These are phyloP conservation scores for Malachius bipustulatus DNA, from an alignment of 2,888 invertebrate species.

Conservation along the genomic window DNA sequence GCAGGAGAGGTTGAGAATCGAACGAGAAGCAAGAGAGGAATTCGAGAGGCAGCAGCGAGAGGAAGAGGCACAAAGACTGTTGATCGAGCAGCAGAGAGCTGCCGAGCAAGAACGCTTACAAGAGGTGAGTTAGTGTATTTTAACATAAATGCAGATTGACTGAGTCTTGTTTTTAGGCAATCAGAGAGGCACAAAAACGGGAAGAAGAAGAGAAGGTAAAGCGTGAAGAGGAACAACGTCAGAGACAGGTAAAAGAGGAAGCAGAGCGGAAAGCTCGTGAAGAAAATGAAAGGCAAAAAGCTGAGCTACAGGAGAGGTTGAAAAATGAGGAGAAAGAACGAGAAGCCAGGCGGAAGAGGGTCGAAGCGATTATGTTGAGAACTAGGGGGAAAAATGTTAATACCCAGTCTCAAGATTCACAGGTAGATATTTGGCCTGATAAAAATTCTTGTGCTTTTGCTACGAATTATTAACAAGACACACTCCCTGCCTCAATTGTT, in stretches of 20 bases:
- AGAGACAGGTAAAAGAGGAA: slow-evolving; percentile 59
- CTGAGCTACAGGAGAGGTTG: slow-evolving; percentile 71
- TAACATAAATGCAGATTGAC: background rate
- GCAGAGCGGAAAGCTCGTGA: slow-evolving; percentile 70
- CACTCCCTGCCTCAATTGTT: too few relatives aligned
- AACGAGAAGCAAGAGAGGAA: slow-evolving; percentile 63
- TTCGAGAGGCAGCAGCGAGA: slow-evolving; percentile 60
- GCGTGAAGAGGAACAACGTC: slow-evolving; percentile 52
- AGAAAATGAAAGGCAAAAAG: slow-evolving; percentile 71
- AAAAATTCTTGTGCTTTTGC: too few relatives aligned
- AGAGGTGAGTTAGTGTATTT: slow-evolving; percentile 48
- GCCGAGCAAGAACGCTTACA: slow-evolving; percentile 78
- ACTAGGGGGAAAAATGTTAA: slow-evolving; percentile 48
- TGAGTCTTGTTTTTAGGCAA: slow-evolving; percentile 37
- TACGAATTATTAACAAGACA: too few relatives aligned
- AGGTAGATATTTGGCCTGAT: too few relatives aligned
- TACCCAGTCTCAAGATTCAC: background rate
- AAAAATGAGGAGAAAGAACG: slow-evolving; percentile 83
- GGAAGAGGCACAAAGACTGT: slow-evolving; percentile 69
- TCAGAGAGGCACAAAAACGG: slow-evolving; percentile 58
- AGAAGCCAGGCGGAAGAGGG: slow-evolving; percentile 74
- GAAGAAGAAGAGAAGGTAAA: slow-evolving; percentile 66
- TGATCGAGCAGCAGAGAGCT: slow-evolving; percentile 67
- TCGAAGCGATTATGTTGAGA: slow-evolving; percentile 85
- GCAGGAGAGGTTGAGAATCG: slow-evolving; percentile 59